Evolutionary conservation across 1,140 invertebrate species (phyloP).

Genomic region (Coptotermes formosanus): DNA sequence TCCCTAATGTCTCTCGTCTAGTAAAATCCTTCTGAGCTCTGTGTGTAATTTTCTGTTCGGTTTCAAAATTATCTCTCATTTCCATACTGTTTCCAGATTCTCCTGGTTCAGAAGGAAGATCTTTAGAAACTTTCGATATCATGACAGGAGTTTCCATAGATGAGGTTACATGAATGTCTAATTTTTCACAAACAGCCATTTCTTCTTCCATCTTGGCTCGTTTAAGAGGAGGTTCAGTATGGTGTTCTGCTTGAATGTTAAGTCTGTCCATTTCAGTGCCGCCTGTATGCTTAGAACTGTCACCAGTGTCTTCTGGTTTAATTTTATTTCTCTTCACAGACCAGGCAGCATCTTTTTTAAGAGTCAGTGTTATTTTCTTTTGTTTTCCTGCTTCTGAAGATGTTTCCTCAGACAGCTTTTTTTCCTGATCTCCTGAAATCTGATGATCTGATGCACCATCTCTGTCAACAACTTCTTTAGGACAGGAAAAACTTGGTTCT

Average conservation of each 20-base stretch:
- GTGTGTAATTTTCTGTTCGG: not conserved
- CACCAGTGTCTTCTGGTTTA: not conserved
- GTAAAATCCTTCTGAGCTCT: not conserved
- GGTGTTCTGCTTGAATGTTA: not conserved
- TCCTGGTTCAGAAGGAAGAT: not conserved
- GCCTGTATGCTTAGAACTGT: not conserved
- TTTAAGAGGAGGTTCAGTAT: not conserved
- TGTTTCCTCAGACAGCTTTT: not conserved
- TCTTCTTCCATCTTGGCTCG: not conserved
- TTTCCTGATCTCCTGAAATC: not conserved
- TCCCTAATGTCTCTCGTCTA: not conserved
- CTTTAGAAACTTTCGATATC: too few species aligned
- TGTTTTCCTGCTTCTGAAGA: conserved; percentile 15
- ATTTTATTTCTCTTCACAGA: conserved; percentile 27
- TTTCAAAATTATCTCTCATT: not conserved
- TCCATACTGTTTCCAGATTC: not conserved
- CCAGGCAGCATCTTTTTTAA: conserved; percentile 32
- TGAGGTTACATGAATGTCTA: too few species aligned
- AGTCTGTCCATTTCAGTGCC: not conserved
- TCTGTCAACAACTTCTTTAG: not conserved
- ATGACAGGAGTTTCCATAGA: not conserved
- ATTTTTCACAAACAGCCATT: not conserved
- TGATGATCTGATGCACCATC: not conserved
- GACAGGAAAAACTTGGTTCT: not conserved
- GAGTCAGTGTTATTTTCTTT: conserved; percentile 31